These are phyloP conservation scores for Rhabditoides inermis DNA, from an alignment of 2,888 invertebrate species.

Conservation along the genomic window DNA sequence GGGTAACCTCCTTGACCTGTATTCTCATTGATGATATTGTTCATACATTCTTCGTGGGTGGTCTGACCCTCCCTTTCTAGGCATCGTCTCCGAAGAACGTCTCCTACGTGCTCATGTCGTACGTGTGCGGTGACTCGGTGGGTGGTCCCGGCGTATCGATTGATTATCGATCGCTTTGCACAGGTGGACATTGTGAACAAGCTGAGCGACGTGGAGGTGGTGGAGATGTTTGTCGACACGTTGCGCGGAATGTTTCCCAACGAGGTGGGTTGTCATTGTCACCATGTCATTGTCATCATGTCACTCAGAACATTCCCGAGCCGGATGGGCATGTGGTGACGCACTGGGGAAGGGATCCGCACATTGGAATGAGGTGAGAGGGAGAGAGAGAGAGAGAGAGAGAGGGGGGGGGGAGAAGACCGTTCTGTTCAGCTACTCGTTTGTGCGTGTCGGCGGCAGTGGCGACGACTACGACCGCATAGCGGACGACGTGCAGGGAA, in stretches of 20 bases:
- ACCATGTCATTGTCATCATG: too few species aligned
- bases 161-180: too few species aligned
- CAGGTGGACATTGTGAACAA: slow-evolving; percentile 52
- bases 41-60: too few species aligned
- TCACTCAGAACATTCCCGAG: slow-evolving; percentile 53
- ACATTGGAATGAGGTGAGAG: slow-evolving; percentile 54
- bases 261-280: slow-evolving; percentile 52
- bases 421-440: slow-evolving; percentile 57
- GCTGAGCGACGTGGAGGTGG: slow-evolving; percentile 53
- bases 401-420: too few species aligned
- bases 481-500: slow-evolving; percentile 53
- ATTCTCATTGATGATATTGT: not conserved
- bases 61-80: too few species aligned
- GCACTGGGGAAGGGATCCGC: slow-evolving; percentile 54
- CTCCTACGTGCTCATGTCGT: slow-evolving; percentile 53
- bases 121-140: slow-evolving; percentile 55
- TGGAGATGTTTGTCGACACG: slow-evolving; percentile 52
- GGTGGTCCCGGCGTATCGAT: too few species aligned
- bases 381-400: too few species aligned
- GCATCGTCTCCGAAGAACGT: slow-evolving; percentile 10
- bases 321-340: slow-evolving; percentile 54
- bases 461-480: slow-evolving; percentile 53
- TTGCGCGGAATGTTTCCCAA: slow-evolving; percentile 54
- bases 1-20: slow-evolving; percentile 16
- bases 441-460: slow-evolving; percentile 53